Conservation (phyloP, 2,888 invertebrate species). For the Papilio elwesi region DNA sequence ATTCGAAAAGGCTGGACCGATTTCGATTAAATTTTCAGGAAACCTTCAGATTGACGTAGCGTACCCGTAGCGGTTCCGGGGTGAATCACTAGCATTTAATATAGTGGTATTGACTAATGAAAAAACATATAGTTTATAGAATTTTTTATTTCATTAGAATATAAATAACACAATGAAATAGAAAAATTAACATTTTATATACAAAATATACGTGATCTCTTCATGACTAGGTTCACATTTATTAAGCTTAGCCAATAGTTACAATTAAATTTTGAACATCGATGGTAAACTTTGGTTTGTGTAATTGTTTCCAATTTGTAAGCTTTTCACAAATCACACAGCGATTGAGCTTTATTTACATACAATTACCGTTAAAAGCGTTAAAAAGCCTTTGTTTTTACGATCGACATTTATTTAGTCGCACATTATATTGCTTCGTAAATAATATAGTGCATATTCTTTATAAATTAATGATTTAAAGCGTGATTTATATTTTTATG, state of each 20-base stretch:
- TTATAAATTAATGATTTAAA: slow-evolving; percentile 35
- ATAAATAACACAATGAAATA: slow-evolving; percentile 70
- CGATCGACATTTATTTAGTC: slow-evolving; percentile 44
- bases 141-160: slow-evolving; percentile 72
- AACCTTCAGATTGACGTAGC: too few relatives aligned
- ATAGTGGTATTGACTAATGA: neutral
- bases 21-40: too few relatives aligned
- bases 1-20: too few relatives aligned
- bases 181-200: slow-evolving; percentile 72
- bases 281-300: slow-evolving; percentile 47
- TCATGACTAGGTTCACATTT: slow-evolving; percentile 69
- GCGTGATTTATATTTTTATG: slow-evolving; percentile 52
- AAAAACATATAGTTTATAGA: slow-evolving; percentile 50
- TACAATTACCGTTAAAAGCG: slow-evolving; percentile 52
- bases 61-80: too few relatives aligned
- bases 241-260: slow-evolving; percentile 67
- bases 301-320: neutral
- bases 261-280: slow-evolving; percentile 48
- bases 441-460: slow-evolving; percentile 46
- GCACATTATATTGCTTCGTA: slow-evolving; percentile 57
- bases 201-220: slow-evolving; percentile 77
- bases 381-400: slow-evolving; percentile 44
- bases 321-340: slow-evolving; percentile 12
- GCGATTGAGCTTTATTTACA: slow-evolving; percentile 43
- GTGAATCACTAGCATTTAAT: too few relatives aligned